Percentiles rank a stretch among this genome's conserved stretches.
These are phyloP conservation scores for Clupea harengus DNA, from an alignment of 2,113 vertebrate genomes.

Conservation along the genomic window DNA sequence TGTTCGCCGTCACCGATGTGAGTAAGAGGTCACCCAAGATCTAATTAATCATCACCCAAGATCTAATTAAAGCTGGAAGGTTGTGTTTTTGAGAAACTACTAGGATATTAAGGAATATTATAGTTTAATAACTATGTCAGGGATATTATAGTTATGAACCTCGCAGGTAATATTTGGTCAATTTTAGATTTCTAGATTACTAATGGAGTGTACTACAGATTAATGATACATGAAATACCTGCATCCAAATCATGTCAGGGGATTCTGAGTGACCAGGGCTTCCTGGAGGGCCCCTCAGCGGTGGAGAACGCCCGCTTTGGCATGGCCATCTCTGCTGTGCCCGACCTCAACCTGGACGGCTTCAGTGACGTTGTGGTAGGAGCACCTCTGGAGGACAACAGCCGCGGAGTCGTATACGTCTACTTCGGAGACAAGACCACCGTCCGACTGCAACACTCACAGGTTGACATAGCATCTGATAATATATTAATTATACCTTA, in stretches of 20 bases:
- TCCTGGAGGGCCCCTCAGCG: constrained; percentile 74
- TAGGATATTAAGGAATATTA: not conserved
- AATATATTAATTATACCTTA: not conserved
- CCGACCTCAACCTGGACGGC: constrained; percentile 82
- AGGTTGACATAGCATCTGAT: constrained; percentile 64
- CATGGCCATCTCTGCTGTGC: constrained; percentile 69
- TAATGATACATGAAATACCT: not conserved
- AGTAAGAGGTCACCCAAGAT: constrained; percentile 14
- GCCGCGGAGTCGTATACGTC: constrained; percentile 79
- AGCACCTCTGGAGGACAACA: constrained; percentile 79
- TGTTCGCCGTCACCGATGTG: constrained; percentile 80
- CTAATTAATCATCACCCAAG: not conserved
- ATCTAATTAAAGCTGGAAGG: not conserved
- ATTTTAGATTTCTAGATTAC: not conserved
- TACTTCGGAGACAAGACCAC: constrained; percentile 76
- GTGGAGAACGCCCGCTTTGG: constrained; percentile 80
- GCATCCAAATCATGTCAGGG: constrained; percentile 62
- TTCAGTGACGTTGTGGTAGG: constrained; percentile 81
- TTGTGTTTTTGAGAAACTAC: not conserved
- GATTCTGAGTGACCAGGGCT: constrained; percentile 68
- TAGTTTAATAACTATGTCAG: no score
- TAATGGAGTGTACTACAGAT: not conserved
- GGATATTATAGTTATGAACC: not conserved
- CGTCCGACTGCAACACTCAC: constrained; percentile 75
- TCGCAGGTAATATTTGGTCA: not conserved